Percentiles rank a stretch among this genome's conserved stretches.
Conservation (phyloP, 2,888 invertebrate species). For the Diarsia mendica region DNA sequence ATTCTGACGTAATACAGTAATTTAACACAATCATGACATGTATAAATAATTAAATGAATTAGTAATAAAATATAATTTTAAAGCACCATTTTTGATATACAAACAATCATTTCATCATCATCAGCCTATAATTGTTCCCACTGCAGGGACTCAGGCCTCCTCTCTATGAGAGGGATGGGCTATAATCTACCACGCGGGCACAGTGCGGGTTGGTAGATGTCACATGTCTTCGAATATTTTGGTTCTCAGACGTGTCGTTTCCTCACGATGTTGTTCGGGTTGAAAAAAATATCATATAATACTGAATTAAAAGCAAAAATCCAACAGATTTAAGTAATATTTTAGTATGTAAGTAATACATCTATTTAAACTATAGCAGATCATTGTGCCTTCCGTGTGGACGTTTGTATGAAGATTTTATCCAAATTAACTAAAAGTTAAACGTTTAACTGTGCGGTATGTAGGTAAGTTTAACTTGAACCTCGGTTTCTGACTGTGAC, state of each 20-base stretch:
- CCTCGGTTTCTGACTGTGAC: background rate
- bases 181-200: too few relatives aligned
- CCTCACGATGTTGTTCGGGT: too few relatives aligned
- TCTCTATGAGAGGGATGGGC: too few relatives aligned
- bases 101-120: too few relatives aligned
- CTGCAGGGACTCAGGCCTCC: too few relatives aligned
- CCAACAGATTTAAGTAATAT: constrained; percentile 33
- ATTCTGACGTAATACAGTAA: constrained; percentile 13
- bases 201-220: too few relatives aligned
- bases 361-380: constrained; percentile 24
- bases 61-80: background rate
- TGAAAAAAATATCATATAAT: background rate
- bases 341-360: constrained; percentile 34
- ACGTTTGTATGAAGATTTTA: constrained; percentile 33
- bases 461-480: background rate
- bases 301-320: constrained; percentile 14
- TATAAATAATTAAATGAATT: background rate
- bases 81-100: background rate
- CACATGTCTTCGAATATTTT: too few relatives aligned
- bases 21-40: constrained; percentile 18
- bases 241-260: too few relatives aligned
- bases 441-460: constrained; percentile 48
- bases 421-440: constrained; percentile 36
- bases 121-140: too few relatives aligned
- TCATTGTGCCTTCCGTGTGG: constrained; percentile 47